These are phyloP conservation scores for Dascyllus trimaculatus DNA, from an alignment of 2,113 vertebrate species.

Conservation along the genomic window DNA sequence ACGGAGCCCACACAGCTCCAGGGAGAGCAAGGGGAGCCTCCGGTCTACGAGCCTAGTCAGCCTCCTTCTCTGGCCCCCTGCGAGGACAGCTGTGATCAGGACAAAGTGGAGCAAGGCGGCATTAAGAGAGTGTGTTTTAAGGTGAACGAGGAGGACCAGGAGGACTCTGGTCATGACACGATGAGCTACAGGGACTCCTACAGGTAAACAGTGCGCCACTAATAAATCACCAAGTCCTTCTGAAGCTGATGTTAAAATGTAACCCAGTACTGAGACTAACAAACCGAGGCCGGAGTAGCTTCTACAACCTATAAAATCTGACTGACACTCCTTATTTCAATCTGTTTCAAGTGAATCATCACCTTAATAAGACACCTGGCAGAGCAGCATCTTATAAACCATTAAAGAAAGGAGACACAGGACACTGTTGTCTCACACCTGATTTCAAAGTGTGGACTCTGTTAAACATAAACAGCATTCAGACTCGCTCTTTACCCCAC, in stretches of 20 bases:
- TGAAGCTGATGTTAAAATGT: not conserved
- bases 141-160: constrained; percentile 97
- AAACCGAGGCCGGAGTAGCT: not conserved
- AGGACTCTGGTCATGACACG: constrained; percentile 98
- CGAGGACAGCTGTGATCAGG: constrained; percentile 89
- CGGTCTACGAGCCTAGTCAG: constrained; percentile 83
- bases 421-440: constrained; percentile 25
- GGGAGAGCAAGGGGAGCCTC: constrained; percentile 85
- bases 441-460: constrained; percentile 13
- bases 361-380: not conserved
- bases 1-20: constrained; percentile 91
- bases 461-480: constrained; percentile 42
- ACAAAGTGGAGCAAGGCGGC: constrained; percentile 90
- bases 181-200: constrained; percentile 99
- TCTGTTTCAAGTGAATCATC: not conserved
- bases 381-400: not conserved
- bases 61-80: constrained; percentile 84
- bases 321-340: not conserved
- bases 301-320: not conserved
- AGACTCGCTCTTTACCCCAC: constrained; percentile 29
- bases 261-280: not conserved
- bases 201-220: constrained; percentile 83
- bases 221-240: no score
- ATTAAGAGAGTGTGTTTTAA: constrained; percentile 98
- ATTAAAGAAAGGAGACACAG: not conserved